Evolutionary conservation across 2,888 invertebrate species (phyloP).

Genomic region (Drosophila cognata): DNA sequence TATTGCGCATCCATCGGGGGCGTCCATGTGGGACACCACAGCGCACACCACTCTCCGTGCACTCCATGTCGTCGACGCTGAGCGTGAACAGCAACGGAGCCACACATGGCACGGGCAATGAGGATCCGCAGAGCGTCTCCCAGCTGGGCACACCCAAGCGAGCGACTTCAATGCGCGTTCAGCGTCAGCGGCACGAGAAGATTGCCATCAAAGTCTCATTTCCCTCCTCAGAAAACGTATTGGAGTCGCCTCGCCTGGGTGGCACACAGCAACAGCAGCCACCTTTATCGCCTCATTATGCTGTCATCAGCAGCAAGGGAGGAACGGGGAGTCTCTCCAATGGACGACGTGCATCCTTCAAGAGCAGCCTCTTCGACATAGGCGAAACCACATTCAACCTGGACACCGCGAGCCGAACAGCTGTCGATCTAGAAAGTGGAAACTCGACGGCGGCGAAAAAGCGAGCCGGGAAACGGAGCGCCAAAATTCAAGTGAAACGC

Average conservation of each 20-base stretch:
- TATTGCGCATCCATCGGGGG: conserved; percentile 95
- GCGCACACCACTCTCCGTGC: conserved; percentile 86
- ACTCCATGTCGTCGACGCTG: conserved; percentile 88
- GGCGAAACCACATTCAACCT: conserved; percentile 83
- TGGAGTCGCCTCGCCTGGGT: conserved; percentile 65
- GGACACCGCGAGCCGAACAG: conserved; percentile 52
- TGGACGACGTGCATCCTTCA: conserved; percentile 80
- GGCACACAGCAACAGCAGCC: conserved; percentile 73
- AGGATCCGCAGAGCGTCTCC: conserved; percentile 56
- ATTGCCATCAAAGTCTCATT: conserved; percentile 94
- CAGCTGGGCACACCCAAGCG: conserved; percentile 85
- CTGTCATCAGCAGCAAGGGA: conserved; percentile 65
- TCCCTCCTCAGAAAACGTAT: conserved; percentile 90
- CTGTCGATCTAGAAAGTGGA: conserved; percentile 61
- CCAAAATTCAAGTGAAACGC: conserved; percentile 95
- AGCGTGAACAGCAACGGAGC: conserved; percentile 86
- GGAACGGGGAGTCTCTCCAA: conserved; percentile 69
- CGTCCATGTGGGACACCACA: conserved; percentile 86
- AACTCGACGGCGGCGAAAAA: conserved; percentile 85
- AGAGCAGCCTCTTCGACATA: conserved; percentile 83
- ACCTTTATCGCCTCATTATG: conserved; percentile 69
- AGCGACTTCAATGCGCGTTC: conserved; percentile 86
- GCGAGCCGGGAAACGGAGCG: conserved; percentile 93
- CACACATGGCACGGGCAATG: conserved; percentile 33
- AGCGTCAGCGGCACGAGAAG: conserved; percentile 89